Conservation (phyloP, 2,113 vertebrate species). For the Eurystomus gularis region DNA sequence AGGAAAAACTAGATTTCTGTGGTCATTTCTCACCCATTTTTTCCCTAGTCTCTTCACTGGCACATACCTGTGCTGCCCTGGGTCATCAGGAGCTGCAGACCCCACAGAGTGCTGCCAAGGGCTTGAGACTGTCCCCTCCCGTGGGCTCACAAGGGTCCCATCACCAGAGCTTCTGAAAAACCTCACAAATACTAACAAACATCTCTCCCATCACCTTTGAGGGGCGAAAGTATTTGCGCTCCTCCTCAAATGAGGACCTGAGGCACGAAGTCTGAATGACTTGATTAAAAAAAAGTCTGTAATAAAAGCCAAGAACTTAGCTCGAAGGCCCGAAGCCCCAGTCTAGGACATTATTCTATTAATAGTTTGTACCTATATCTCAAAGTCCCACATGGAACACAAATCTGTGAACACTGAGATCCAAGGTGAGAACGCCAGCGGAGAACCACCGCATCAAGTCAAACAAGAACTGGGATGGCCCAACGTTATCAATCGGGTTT, state of each 20-base stretch:
- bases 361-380: background rate
- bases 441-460: background rate
- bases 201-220: rapidly evolving
- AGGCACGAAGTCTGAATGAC: background rate
- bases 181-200: background rate
- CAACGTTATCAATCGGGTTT: background rate
- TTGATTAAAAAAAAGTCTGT: background rate
- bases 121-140: background rate
- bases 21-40: background rate
- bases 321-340: background rate
- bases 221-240: background rate
- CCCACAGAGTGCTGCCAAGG: background rate
- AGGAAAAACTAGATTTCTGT: background rate
- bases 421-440: background rate
- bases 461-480: background rate
- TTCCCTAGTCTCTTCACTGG: background rate
- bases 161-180: background rate
- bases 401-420: background rate
- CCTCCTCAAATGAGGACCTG: background rate
- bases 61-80: background rate
- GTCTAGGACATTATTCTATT: background rate
- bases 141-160: background rate
- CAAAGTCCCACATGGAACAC: background rate
- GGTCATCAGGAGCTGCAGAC: background rate
- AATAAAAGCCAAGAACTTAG: background rate